Conservation (phyloP, 30 jellyfish, hydroid and myxozoan genomes). For the Chrysaora quinquecirrha region DNA sequence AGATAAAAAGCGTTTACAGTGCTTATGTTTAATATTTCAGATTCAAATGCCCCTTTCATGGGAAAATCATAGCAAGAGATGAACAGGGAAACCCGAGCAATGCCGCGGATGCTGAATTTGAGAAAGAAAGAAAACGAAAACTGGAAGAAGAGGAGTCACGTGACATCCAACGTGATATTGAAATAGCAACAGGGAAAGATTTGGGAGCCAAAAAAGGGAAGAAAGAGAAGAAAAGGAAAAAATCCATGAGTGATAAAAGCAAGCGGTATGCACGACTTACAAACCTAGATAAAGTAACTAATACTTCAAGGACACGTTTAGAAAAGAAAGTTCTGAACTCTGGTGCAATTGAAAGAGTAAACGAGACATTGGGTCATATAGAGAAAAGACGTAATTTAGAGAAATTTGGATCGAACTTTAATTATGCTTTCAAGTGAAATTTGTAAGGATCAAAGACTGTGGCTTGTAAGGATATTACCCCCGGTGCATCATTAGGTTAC, state of each 20-base stretch:
- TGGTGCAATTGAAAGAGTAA: conserved; percentile 57
- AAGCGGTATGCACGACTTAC: conserved; percentile 86
- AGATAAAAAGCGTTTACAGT: too few species aligned
- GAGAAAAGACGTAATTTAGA: conserved; percentile 53
- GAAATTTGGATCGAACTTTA: conserved; percentile 67
- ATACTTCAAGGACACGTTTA: conserved; percentile 62
- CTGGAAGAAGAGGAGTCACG: conserved; percentile 40
- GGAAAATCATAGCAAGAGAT: conserved; percentile 88
- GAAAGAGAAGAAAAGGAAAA: conserved; percentile 6
- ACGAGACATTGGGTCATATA: conserved; percentile 23
- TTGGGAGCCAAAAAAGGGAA: conserved; percentile 16
- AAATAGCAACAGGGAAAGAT: conserved; percentile 60
- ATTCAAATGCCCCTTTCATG: conserved; percentile 96
- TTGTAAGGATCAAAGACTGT: too few species aligned
- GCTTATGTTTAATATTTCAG: too few species aligned
- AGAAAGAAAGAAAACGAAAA: conserved; percentile 33
- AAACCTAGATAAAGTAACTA: conserved; percentile 27
- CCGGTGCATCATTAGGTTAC: too few species aligned
- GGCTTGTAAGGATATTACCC: too few species aligned
- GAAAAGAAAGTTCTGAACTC: conserved; percentile 52
- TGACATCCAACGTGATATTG: conserved; percentile 69
- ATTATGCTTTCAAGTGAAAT: too few species aligned
- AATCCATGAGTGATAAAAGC: background rate
- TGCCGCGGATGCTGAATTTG: conserved; percentile 69
- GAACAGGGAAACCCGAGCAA: conserved; percentile 72